Evolutionary conservation across 2,113 vertebrate genomes (phyloP).

Genomic region (Lepus americanus): DNA sequence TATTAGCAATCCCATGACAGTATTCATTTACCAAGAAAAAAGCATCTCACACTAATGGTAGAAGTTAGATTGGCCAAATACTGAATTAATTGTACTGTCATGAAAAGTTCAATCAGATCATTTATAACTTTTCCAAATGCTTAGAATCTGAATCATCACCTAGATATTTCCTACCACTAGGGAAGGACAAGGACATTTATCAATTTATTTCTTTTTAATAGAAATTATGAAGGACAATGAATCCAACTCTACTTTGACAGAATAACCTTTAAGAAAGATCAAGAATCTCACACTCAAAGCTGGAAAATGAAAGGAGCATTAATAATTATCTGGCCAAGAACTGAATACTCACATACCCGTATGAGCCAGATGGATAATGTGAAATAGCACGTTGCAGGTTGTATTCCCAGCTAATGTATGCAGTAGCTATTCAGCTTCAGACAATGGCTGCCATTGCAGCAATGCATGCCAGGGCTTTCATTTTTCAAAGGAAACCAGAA

Average conservation of each 20-base stretch:
- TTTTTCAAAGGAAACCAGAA: background rate
- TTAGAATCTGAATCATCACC: background rate
- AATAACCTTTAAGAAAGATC: background rate
- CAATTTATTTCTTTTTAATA: background rate
- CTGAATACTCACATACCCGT: background rate
- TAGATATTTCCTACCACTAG: background rate
- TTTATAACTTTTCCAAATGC: background rate
- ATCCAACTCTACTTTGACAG: background rate
- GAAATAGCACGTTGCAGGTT: background rate
- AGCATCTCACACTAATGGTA: background rate
- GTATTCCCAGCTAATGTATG: background rate
- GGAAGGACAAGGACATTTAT: background rate
- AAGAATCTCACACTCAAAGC: background rate
- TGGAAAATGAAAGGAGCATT: background rate
- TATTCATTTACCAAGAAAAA: background rate
- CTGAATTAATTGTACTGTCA: constrained; percentile 2
- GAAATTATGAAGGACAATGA: background rate
- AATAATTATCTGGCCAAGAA: background rate
- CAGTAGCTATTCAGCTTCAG: background rate
- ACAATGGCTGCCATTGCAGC: background rate
- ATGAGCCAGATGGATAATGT: background rate
- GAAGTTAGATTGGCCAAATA: background rate
- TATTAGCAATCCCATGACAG: background rate
- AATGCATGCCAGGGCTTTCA: background rate
- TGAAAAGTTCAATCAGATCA: background rate